Evolutionary conservation across 92 coral and sea anemone genomes (phyloP), one percentile per base, ranked within the genome.

Genomic region (Muricea muricata): DNA sequence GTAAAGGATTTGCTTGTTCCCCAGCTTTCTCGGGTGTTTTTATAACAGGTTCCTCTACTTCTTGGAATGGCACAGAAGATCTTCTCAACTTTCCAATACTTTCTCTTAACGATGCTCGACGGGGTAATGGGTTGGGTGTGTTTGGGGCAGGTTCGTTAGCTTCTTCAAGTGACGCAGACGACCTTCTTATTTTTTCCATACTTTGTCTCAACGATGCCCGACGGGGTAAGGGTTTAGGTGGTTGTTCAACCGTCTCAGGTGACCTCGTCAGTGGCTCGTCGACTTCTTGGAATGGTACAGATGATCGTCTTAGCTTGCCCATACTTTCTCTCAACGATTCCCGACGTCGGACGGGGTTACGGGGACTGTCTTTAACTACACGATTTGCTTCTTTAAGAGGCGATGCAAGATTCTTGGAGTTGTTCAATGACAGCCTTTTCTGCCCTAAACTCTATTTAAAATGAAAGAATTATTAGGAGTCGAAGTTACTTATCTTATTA

Each of bases 291-390:
- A 35, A 67, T 21, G 74, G 35, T 46, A 88, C 91, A 80, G 98
- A 93, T 17, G 83, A 71, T 65, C 95, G 72, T 42, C 91, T 91
- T 6, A 95, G 74, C 37, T 80, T 73, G 30, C 86, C 82, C 80
- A 95, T 85, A 79, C 92, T 93, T 65, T 95, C 98, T 70, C 94
- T 93, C 2, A 95, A 76, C 33, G 91, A 91, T 3, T 85, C 91
- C 42, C 84, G 87, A 31, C 60, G 52, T 9, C 83, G 65, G 1
- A 87, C 65, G 32, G 98, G 97, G 23, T 92, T 93, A 18, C 98
- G 91, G 17, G 98, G 98, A 54, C 98, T 95, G 52, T 97, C 97
- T 79, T 76, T 87, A 7, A 47, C 63, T 20, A 45, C 8, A 24
- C 57, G 61, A 30, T 74, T 74, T 4, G 15, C 63, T 25, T 74